Base-by-base conservation (phyloP, 2,797 vertebrate genomes). In the Lepidocolaptes lacrymiger region DNA sequence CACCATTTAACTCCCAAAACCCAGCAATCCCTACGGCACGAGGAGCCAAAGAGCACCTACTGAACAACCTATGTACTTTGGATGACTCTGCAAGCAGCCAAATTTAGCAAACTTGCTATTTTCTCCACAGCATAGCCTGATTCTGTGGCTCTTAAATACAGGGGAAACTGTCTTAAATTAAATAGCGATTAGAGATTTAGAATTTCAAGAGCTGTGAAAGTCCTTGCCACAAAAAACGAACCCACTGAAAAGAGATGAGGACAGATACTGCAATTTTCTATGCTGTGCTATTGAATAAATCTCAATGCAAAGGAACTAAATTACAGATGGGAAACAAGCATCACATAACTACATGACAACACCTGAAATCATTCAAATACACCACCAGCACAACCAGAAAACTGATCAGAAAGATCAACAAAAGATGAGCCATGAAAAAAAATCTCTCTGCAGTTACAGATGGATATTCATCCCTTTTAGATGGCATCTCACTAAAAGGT, bases 121-220 rank as follows among this genome's bases (percentile, higher is more conserved):
- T 89, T 71, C 66, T 76, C 81, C 67, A 88, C 87, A 91, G 75
- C 41, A 90, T 2, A 85, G 76, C 51, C 74, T 55, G 52, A 89
- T 95, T 74, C 79, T 62, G 43, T 20, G 48, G 51, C 80, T 66
- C 78, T 85, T 48, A 79, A 91, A 78, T 36, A 82, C 59, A 63
- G n/a, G 24, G 36, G 27, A 83, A 63, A 62, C 28, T 52, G 22
- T 55, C 72, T 95, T 88, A 52, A 39, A 85, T 73, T 85, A 87
- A 89, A 71, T 8, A 82, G 41, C 8, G 34, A 84, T 76, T 93
- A 82, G 52, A 76, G 54, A 88, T 85, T 44, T 84, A 76, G 68
- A 92, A 76, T 93, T 84, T 87, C 68, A 92, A 96, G 80, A 85
- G 56, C 88, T 89, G 28, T 69, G 26, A 79, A 82, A 86, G 76